These are phyloP conservation scores for Calliopum simillimum DNA, from an alignment of 2,888 invertebrate species.

Conservation along the genomic window DNA sequence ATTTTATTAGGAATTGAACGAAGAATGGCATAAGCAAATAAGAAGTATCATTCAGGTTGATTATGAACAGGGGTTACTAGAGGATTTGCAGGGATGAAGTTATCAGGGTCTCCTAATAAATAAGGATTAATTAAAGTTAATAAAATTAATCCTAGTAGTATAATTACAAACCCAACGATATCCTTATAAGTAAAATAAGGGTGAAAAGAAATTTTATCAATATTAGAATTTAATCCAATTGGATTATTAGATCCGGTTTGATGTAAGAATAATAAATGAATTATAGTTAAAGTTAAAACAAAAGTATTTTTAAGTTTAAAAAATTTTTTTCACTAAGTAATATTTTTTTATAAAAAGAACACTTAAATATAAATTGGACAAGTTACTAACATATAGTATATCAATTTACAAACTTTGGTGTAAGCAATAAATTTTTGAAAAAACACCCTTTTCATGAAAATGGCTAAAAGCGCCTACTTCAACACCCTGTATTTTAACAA, in stretches of 20 bases:
- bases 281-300: constrained; percentile 72
- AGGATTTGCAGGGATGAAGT: constrained; percentile 72
- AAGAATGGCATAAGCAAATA: constrained; percentile 86
- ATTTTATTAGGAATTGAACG: constrained; percentile 85
- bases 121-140: constrained; percentile 72
- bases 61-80: constrained; percentile 77
- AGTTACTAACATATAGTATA: no score
- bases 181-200: constrained; percentile 77
- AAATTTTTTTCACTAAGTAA: no score
- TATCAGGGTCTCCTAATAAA: constrained; percentile 77
- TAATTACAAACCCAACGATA: constrained; percentile 72
- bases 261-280: constrained; percentile 76
- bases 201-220: constrained; percentile 78
- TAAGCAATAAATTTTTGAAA: no score
- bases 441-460: no score
- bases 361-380: no score
- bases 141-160: constrained; percentile 70
- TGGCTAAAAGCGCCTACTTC: no score
- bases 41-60: constrained; percentile 87
- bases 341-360: no score
- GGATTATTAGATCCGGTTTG: constrained; percentile 78
- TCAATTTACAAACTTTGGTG: no score
- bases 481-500: no score
- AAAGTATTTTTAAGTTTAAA: no score
- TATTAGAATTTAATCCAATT: constrained; percentile 74